These are phyloP conservation scores for Lasiommata megera DNA, from an alignment of 2,888 invertebrate genomes.

Conservation along the genomic window DNA sequence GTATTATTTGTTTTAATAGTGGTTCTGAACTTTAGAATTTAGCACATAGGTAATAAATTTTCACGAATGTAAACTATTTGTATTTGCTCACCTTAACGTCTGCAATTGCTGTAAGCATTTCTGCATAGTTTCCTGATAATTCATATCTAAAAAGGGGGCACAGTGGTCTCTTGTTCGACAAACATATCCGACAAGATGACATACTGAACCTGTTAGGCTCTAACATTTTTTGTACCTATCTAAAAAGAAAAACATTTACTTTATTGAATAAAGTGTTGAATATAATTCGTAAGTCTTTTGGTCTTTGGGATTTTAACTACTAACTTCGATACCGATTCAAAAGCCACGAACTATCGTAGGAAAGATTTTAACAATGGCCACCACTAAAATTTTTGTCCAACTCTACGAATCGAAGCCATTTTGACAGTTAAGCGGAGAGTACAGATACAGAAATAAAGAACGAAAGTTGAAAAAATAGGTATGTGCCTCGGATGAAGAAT, in stretches of 20 bases:
- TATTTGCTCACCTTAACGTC: slow-evolving; percentile 64
- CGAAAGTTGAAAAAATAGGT: too few species aligned
- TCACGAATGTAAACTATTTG: too few species aligned
- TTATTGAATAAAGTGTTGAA: slow-evolving; percentile 43
- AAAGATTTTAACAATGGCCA: slow-evolving; percentile 2
- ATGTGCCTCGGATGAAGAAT: too few species aligned
- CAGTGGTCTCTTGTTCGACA: slow-evolving; percentile 64
- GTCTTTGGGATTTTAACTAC: slow-evolving; percentile 33
- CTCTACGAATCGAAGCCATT: neutral
- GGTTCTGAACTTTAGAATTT: neutral
- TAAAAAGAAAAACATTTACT: slow-evolving; percentile 18
- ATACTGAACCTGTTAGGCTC: slow-evolving; percentile 52
- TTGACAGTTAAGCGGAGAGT: neutral
- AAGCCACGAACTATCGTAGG: slow-evolving; percentile 18
- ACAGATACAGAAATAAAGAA: neutral
- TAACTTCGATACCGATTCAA: slow-evolving; percentile 26
- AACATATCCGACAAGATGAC: slow-evolving; percentile 72
- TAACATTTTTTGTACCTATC: slow-evolving; percentile 47
- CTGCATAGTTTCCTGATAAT: slow-evolving; percentile 75
- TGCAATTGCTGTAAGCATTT: slow-evolving; percentile 76
- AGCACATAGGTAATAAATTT: neutral
- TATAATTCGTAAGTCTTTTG: slow-evolving; percentile 43
- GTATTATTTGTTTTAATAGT: too few species aligned
- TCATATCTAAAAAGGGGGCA: slow-evolving; percentile 73
- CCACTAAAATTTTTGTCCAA: neutral